These are phyloP conservation scores for Synergus itoensis DNA, from an alignment of 2,888 invertebrate genomes.

Conservation along the genomic window DNA sequence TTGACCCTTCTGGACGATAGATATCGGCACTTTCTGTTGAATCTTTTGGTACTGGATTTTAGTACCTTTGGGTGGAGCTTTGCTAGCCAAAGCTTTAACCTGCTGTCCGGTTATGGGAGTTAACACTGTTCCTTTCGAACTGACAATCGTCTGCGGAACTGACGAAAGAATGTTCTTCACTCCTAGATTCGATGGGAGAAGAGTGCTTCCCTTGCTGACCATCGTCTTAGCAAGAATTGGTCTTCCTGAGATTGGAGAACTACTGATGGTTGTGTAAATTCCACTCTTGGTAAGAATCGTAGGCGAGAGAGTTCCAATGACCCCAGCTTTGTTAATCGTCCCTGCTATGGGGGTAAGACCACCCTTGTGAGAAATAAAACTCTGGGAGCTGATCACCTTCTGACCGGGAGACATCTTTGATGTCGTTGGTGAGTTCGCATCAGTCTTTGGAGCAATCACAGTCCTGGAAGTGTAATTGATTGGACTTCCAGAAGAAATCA, in stretches of 20 bases:
- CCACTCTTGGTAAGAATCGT: constrained; percentile 66
- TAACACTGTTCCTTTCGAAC: constrained; percentile 69
- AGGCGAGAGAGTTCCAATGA: constrained; percentile 62
- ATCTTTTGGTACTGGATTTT: constrained; percentile 71
- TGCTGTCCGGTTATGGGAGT: constrained; percentile 76
- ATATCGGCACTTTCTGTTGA: constrained; percentile 65
- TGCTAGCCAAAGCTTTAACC: constrained; percentile 74
- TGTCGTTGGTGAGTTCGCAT: constrained; percentile 68
- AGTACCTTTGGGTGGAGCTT: constrained; percentile 63
- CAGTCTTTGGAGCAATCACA: constrained; percentile 72
- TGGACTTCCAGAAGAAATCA: constrained; percentile 67
- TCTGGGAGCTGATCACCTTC: constrained; percentile 72
- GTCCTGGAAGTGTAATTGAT: constrained; percentile 64
- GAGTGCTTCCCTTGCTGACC: constrained; percentile 65
- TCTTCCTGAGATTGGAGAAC: constrained; percentile 64
- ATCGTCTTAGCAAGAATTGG: constrained; percentile 67
- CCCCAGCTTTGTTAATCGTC: constrained; percentile 62
- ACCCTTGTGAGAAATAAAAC: constrained; percentile 72
- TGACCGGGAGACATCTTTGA: constrained; percentile 77
- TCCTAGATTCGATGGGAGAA: constrained; percentile 63
- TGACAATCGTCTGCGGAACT: constrained; percentile 67
- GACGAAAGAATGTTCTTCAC: constrained; percentile 67
- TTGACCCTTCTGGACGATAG: constrained; percentile 40
- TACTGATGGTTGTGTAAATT: constrained; percentile 67
- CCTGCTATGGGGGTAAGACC: constrained; percentile 77